Base-by-base conservation (phyloP, 1,140 invertebrate species). In the Leptinotarsa texana region DNA sequence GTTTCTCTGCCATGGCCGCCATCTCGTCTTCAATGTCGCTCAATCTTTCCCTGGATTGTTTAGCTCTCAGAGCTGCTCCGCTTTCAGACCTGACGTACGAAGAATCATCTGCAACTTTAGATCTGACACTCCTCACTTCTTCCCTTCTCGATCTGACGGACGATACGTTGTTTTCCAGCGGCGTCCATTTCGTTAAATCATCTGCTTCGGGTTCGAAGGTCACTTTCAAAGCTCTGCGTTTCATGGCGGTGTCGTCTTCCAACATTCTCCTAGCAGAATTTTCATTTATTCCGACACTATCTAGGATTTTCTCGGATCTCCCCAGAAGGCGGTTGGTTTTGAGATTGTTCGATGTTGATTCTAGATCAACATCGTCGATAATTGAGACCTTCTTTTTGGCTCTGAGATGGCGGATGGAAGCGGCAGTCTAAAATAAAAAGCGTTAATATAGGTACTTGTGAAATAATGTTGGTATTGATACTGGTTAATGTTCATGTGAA, bases 11-110 rank as follows among this genome's bases (percentile, higher is more conserved):
- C 67, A 90, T 80, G 70, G 88, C 88, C 17, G 87, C 85, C 86
- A 90, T 89, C 82, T 91, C 90, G 69, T 89, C 89, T 78, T 91
- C 89, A 63, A 91, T 82, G 74, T 91, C 90, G 11, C 85, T 84
- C 22, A 90, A 81, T 61, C 89, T 87, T 4, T 89, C 89, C 61
- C 88, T 84, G 2, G 82, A 82, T 73, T 86, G 80, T 71, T 82
- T 83, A 0, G 86, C 86, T 51, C 83, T 77, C 1, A 79, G 22
- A 17, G 79, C 69, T 15, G 84, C 84, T 13, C 78, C 81, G 24
- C 72, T 79, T 11, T 71, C 69, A 6, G 71, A 49, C 4, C 57
- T 62, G 4, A 72, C 18, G 13, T 17, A 27, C 6, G 62, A 27
- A n/a, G 42, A 62, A 48, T 24, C 11, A 21, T 69, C 68, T 24